Conservation (phyloP, 1,140 invertebrate species). For the Tetraneura akinire region DNA sequence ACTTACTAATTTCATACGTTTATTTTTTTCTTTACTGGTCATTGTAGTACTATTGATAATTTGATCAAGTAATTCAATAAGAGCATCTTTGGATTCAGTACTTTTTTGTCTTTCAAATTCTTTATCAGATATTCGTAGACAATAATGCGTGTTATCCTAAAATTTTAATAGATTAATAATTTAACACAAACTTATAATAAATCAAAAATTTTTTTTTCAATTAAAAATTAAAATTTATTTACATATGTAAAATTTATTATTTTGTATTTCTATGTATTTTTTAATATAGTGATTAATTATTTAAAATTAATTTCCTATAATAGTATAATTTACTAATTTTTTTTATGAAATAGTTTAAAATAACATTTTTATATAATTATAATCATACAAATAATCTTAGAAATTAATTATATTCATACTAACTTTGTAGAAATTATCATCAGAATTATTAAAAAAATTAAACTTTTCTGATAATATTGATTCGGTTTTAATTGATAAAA, state of each 20-base stretch:
- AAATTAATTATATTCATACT: neutral
- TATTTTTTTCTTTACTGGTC: conserved; percentile 43
- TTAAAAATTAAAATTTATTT: no score
- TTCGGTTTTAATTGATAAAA: conserved; percentile 40
- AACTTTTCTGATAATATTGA: conserved; percentile 46
- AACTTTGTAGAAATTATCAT: conserved; percentile 3
- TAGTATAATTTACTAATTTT: no score
- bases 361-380: no score
- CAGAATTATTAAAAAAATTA: conserved; percentile 13
- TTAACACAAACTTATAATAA: no score
- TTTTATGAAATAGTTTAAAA: no score
- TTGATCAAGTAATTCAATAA: conserved; percentile 47
- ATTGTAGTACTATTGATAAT: conserved; percentile 34
- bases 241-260: no score
- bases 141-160: conserved; percentile 38
- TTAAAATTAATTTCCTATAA: no score
- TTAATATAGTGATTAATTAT: no score
- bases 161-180: neutral
- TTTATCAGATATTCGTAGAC: conserved; percentile 39
- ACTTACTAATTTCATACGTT: conserved; percentile 45
- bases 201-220: no score
- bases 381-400: no score
- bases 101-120: conserved; percentile 46
- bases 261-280: no score
- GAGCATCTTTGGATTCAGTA: conserved; percentile 42